These are phyloP conservation scores for Camponotus floridanus DNA, from an alignment of 1,140 invertebrate species.

Conservation along the genomic window DNA sequence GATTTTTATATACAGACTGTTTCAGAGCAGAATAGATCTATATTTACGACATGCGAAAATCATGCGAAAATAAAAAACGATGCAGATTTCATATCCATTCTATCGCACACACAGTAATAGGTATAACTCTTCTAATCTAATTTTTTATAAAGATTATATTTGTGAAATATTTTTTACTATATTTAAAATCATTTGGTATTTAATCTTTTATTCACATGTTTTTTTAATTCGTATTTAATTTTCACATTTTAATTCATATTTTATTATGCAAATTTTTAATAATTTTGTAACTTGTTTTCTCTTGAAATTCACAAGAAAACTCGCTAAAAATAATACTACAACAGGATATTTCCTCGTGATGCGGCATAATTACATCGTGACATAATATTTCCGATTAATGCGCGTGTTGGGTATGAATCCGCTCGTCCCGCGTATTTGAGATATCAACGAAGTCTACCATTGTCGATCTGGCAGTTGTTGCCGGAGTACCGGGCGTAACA, in stretches of 20 bases:
- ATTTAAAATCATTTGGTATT: not conserved
- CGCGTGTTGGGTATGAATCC: slow-evolving; percentile 51
- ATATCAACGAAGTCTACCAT: slow-evolving; percentile 84
- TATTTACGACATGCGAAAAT: not conserved
- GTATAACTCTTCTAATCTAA: not conserved
- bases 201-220: not conserved
- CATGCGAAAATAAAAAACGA: not conserved
- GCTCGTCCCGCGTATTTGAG: slow-evolving; percentile 49
- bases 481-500: slow-evolving; percentile 93
- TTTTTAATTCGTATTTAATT: not conserved
- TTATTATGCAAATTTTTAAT: not conserved
- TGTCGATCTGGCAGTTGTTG: slow-evolving; percentile 94
- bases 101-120: not conserved
- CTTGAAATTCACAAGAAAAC: not conserved
- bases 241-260: not conserved
- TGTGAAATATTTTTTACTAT: not conserved
- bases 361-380: not conserved
- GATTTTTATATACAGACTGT: not conserved
- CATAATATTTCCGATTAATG: slow-evolving; percentile 35
- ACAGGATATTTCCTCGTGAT: slow-evolving; percentile 2
- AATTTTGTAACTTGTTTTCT: not conserved
- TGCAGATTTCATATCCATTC: slow-evolving; percentile 16
- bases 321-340: not conserved
- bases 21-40: slow-evolving; percentile 11
- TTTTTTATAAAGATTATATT: not conserved